Conservation (phyloP, 1,140 invertebrate genomes). For the Drosophila dunni region DNA sequence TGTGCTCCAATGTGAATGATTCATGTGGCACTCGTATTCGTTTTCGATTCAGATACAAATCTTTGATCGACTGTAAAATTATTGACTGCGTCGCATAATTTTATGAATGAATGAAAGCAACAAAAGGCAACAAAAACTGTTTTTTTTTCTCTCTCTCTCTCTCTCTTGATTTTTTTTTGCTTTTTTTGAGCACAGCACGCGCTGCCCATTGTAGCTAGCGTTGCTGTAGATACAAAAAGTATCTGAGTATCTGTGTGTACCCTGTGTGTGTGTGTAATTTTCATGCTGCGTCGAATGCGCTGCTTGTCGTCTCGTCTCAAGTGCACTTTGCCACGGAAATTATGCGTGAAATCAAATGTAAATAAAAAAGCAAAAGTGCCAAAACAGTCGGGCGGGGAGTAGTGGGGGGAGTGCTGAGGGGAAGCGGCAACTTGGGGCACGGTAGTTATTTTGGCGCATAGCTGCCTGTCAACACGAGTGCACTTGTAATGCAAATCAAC, state of each 20-base stretch:
- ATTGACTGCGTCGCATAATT: constrained; percentile 79
- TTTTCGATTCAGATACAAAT: constrained; percentile 70
- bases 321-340: constrained; percentile 80
- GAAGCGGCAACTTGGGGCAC: constrained; percentile 52
- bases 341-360: constrained; percentile 82
- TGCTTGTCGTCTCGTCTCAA: constrained; percentile 55
- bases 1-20: constrained; percentile 63
- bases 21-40: constrained; percentile 67
- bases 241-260: constrained; percentile 7
- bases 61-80: constrained; percentile 82
- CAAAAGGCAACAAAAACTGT: constrained; percentile 22
- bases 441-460: constrained; percentile 84
- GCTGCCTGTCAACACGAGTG: constrained; percentile 81
- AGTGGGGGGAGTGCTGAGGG: too few relatives aligned
- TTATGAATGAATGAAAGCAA: constrained; percentile 66
- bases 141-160: constrained; percentile 1
- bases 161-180: constrained; percentile 1
- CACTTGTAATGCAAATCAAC: constrained; percentile 83
- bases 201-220: constrained; percentile 47
- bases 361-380: constrained; percentile 63
- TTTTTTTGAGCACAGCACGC: constrained; percentile 62
- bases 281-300: constrained; percentile 51
- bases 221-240: not conserved
- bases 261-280: constrained; percentile 45
- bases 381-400: not conserved